Evolutionary conservation across 2,888 invertebrate species (phyloP), one percentile per base, ranked within the genome.

Genomic region (Rotaria socialis): DNA sequence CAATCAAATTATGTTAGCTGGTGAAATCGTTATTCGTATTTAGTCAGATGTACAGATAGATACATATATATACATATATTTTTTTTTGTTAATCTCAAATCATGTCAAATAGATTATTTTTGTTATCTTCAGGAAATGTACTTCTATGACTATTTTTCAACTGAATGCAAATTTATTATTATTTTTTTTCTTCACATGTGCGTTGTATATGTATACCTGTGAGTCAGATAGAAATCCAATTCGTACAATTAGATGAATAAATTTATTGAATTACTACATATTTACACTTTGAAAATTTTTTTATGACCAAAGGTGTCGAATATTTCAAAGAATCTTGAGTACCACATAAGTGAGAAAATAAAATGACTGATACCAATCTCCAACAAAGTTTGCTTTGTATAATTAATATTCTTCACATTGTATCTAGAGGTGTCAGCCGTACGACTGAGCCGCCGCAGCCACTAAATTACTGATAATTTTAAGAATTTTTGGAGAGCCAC

Each of bases 1-100:
- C 14, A 86, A 86, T 86, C 86, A 86, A 84, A 84, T 86, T 10
- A 86, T 86, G 86, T 75, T 86, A 60, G 85, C 85, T 16, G 86
- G 85, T 85, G 86, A 86, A 56, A 86, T 85, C 75, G 84, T 86
- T 56, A 85, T 86, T 85, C 84, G 85, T 35, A 86, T 86, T 52
- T 86, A 86, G 35, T 67, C 67, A 67, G 27, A 67, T 67, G 35
- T 56, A 24, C 24, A 56, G 24, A 56, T 56, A 56, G 56, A 56
- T 56, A 56, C 8, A 6, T 56, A 56, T 24, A 24, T 56, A 55
- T 55, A 55, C 19, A 55, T 55, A 2, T 35, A 2, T 19, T 55
- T 19, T 55, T 19, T 55, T 56, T 56, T 8, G 0, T 24, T 67
- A 19, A 16, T 67, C 67, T 41, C 35, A 67, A 35, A 35, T 67